Evolutionary conservation across 1,140 invertebrate species (phyloP).

Genomic region (Temnothorax longispinosus): DNA sequence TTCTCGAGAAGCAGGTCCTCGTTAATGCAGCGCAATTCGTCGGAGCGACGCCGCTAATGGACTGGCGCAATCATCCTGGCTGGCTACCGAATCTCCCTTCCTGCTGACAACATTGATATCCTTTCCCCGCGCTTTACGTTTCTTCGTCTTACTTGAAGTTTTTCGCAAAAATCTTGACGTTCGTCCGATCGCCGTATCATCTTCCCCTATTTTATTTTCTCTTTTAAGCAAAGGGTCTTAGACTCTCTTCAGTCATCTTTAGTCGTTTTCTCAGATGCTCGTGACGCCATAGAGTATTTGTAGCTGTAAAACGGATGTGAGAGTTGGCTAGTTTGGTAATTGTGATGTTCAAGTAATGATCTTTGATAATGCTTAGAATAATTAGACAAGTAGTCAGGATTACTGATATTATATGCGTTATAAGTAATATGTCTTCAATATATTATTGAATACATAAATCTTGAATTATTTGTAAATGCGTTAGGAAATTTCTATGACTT

Average conservation of each 20-base stretch:
- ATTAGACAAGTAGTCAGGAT: conserved; percentile 2
- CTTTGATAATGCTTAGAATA: background rate
- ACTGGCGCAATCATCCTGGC: conserved; percentile 78
- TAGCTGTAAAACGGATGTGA: background rate
- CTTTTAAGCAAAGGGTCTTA: background rate
- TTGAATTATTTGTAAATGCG: background rate
- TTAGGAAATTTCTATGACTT: background rate
- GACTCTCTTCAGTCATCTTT: background rate
- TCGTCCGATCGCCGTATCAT: conserved; percentile 37
- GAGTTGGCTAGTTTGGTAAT: background rate
- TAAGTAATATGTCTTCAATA: background rate
- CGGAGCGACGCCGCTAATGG: conserved; percentile 79
- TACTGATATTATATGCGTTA: background rate
- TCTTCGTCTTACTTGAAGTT: conserved; percentile 29
- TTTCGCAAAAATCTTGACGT: conserved; percentile 15
- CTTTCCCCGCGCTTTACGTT: conserved; percentile 41
- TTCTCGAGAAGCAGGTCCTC: conserved; percentile 71
- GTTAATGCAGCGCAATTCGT: conserved; percentile 78
- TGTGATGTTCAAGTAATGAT: background rate
- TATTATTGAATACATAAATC: no score
- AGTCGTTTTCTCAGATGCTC: background rate
- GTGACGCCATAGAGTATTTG: background rate
- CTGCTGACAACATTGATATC: conserved; percentile 47
- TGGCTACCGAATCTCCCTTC: conserved; percentile 67
- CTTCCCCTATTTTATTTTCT: conserved; percentile 29